Conservation (phyloP, 2,113 vertebrate species). For the Lepisosteus osseus region DNA sequence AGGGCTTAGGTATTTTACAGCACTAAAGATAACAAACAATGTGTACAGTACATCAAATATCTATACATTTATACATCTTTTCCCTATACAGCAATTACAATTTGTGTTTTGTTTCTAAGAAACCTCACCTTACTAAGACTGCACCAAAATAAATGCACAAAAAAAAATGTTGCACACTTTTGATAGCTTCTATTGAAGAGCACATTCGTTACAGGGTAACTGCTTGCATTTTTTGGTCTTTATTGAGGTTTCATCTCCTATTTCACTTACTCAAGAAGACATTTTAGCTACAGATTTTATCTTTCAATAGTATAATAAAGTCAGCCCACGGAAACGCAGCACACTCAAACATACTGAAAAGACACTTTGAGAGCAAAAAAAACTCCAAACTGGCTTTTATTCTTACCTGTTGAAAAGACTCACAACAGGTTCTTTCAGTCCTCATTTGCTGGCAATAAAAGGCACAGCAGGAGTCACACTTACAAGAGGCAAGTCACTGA, state of each 20-base stretch:
- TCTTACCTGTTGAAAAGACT: background rate
- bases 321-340: background rate
- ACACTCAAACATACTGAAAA: background rate
- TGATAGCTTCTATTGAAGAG: too few species aligned
- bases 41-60: too few species aligned
- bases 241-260: background rate
- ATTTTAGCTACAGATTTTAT: background rate
- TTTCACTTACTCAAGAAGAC: background rate
- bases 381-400: background rate
- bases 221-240: background rate
- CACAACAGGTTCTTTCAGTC: background rate
- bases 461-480: slow-evolving; percentile 23
- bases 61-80: too few species aligned
- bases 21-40: too few species aligned
- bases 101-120: too few species aligned
- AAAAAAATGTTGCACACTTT: too few species aligned
- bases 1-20: too few species aligned
- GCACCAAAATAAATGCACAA: too few species aligned
- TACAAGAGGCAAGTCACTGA: slow-evolving; percentile 25
- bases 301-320: background rate
- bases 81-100: too few species aligned
- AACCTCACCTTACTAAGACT: too few species aligned
- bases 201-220: too few species aligned
- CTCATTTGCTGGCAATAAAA: background rate
- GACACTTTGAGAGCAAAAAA: background rate